Evolutionary conservation across 1,140 invertebrate species (phyloP).

Genomic region (Brachionus paranguensis): DNA sequence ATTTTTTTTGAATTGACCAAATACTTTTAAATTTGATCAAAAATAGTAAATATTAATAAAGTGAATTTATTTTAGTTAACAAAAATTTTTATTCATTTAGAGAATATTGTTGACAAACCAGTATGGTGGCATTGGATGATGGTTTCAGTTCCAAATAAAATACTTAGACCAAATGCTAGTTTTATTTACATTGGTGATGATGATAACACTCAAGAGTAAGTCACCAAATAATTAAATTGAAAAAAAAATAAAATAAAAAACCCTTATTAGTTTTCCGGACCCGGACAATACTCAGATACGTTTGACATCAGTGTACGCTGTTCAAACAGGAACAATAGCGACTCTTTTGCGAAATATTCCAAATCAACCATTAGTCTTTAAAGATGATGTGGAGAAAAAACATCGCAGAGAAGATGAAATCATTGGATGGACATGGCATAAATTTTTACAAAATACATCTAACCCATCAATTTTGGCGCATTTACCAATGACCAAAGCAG

Average conservation of each 20-base stretch:
- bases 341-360: slow-evolving; percentile 47
- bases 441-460: not conserved
- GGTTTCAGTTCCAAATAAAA: slow-evolving; percentile 45
- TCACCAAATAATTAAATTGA: not conserved
- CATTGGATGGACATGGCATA: slow-evolving; percentile 47
- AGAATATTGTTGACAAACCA: slow-evolving; percentile 40
- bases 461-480: not conserved
- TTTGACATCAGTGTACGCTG: slow-evolving; percentile 44
- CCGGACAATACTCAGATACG: slow-evolving; percentile 44
- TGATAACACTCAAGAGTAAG: slow-evolving; percentile 42
- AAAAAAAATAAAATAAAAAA: not conserved
- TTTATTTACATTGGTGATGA: slow-evolving; percentile 47
- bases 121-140: slow-evolving; percentile 49
- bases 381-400: slow-evolving; percentile 45
- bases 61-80: too few species aligned
- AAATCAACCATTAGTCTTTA: slow-evolving; percentile 47
- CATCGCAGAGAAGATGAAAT: slow-evolving; percentile 44
- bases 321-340: slow-evolving; percentile 43
- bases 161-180: slow-evolving; percentile 42
- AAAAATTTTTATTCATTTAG: not conserved
- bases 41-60: too few species aligned
- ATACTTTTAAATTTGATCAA: too few species aligned
- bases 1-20: too few species aligned
- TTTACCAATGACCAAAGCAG: slow-evolving; percentile 43
- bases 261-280: slow-evolving; percentile 39